Conservation (phyloP, 2,888 invertebrate species). For the Habrosyne pyritoides region DNA sequence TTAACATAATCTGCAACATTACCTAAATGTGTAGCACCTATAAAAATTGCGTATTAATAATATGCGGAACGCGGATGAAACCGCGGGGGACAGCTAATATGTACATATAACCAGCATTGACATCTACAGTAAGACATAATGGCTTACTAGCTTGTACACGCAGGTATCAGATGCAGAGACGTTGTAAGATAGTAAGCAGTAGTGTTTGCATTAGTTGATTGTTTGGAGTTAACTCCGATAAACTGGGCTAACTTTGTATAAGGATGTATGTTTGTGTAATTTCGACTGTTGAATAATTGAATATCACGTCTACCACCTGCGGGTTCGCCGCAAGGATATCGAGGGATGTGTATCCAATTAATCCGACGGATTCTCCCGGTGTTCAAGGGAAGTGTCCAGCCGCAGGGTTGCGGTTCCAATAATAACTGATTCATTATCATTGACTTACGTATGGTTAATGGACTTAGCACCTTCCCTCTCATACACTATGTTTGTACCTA, state of each 20-base stretch:
- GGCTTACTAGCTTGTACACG: slow-evolving; percentile 16
- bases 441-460: slow-evolving; percentile 31
- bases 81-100: no score
- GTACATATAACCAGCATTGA: slow-evolving; percentile 14
- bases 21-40: no score
- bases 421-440: slow-evolving; percentile 50
- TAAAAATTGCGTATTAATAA: no score
- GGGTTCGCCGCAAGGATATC: slow-evolving; percentile 43
- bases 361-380: slow-evolving; percentile 36
- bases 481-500: no score
- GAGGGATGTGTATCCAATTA: slow-evolving; percentile 54
- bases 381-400: slow-evolving; percentile 30
- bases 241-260: slow-evolving; percentile 37
- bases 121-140: background rate
- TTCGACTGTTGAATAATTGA: slow-evolving; percentile 55
- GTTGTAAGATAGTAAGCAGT: slow-evolving; percentile 33
- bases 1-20: no score
- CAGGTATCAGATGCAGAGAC: slow-evolving; percentile 23
- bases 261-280: slow-evolving; percentile 36
- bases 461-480: slow-evolving; percentile 9
- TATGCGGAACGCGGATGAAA: no score
- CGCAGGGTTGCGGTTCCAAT: slow-evolving; percentile 39
- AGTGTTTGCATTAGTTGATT: slow-evolving; percentile 63
- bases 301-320: slow-evolving; percentile 52
- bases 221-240: slow-evolving; percentile 57